A percentile compares a stretch with the other conserved stretches of the same genome.
Conservation (phyloP, 2,888 invertebrate genomes). For the Galeruca laticollis region DNA sequence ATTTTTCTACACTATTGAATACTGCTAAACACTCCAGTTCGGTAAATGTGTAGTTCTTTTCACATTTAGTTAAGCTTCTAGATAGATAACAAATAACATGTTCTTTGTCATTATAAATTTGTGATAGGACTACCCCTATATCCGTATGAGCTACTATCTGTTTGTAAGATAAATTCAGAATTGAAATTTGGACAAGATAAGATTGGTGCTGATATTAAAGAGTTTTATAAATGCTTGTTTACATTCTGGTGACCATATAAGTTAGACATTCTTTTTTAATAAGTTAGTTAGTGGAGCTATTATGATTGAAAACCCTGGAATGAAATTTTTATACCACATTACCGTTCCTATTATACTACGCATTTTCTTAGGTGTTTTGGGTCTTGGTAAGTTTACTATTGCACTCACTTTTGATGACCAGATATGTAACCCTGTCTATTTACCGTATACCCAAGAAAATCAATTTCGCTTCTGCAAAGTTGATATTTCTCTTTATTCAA, state of each 20-base stretch:
- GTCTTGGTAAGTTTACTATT: background rate
- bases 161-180: too few species aligned
- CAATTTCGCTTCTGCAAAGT: background rate
- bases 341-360: background rate
- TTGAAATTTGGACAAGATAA: too few species aligned
- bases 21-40: conserved; percentile 6
- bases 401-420: background rate
- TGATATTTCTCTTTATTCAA: too few species aligned
- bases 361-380: background rate
- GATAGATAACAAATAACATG: too few species aligned
- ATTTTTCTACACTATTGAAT: background rate
- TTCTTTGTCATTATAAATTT: background rate
- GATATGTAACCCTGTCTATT: background rate
- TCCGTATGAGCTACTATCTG: background rate
- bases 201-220: too few species aligned
- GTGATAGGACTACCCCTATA: background rate
- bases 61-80: background rate
- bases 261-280: background rate
- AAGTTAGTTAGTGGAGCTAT: too few species aligned
- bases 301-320: background rate
- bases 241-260: background rate
- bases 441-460: background rate
- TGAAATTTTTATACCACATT: background rate
- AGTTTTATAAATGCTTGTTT: background rate
- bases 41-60: background rate